phyloP scores from a whole-genome alignment of 2,888 invertebrate genomes.

The Cephus rjabovi region DNA sequence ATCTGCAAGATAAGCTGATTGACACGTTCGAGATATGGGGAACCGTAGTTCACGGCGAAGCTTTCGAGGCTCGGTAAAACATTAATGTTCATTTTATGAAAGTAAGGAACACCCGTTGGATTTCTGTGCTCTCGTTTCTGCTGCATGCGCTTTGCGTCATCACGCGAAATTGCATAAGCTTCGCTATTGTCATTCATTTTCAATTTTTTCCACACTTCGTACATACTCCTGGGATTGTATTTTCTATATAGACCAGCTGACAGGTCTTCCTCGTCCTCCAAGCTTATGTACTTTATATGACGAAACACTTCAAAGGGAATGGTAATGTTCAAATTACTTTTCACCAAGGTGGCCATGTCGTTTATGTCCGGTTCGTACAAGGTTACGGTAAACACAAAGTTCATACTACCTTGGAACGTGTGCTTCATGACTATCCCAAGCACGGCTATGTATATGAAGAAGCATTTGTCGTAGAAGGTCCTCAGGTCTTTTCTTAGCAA shows the following conservation, averaged over 20 bases:
- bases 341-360: constrained; percentile 49
- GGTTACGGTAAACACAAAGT: constrained; percentile 58
- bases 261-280: neutral
- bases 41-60: neutral
- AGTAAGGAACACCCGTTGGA: neutral
- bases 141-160: neutral
- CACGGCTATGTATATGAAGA: neutral
- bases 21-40: neutral
- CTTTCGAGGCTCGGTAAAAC: neutral
- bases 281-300: neutral
- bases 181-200: neutral
- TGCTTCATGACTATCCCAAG: constrained; percentile 52
- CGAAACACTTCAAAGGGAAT: constrained; percentile 4
- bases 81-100: neutral
- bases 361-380: constrained; percentile 56
- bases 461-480: neutral
- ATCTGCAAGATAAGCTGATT: neutral
- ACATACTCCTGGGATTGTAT: neutral
- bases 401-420: constrained; percentile 62
- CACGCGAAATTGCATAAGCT: neutral
- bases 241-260: neutral
- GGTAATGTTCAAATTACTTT: constrained; percentile 37
- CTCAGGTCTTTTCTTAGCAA: neutral
- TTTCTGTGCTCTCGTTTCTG: neutral
- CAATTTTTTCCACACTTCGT: neutral